Evolutionary conservation across 2,797 vertebrate species (phyloP), one percentile per base, ranked within the genome.

Genomic region (Scarus forsteni): DNA sequence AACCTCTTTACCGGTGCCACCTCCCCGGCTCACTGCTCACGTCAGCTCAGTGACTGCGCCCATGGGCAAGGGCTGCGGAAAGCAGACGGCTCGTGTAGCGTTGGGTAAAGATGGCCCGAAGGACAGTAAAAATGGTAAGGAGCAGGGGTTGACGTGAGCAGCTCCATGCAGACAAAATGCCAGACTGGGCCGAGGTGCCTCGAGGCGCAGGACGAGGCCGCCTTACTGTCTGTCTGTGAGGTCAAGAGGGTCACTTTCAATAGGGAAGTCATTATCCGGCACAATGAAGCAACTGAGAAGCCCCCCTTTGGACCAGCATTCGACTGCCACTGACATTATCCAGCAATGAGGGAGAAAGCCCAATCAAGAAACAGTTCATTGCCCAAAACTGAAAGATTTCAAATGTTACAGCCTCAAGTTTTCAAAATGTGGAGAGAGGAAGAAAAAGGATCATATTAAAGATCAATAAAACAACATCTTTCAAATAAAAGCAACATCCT

Each of bases 261-360:
- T 86, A 91, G 83, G 84, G 89, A 88, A 89, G 89, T 88, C 88
- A 93, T 93, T 93, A 92, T 92, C 58, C 35, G 19, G 64, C 78
- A 92, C 89, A 91, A 92, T 88, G 85, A 88, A 68, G 86, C 80
- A 81, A 90, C 83, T 85, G 83, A 92, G 78, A 14, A 38, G 66
- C 64, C 34, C 70, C 77, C 55, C 40, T 11, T 34, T 11, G 64
- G 66, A 63, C 57, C 70, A 42, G 56, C 53, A 45, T 61, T 66
- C 60, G 73, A 67, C 51, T 19, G 50, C 55, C 67, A 60, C 48
- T 83, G 83, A 84, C 67, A 77, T 75, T 69, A 80, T 75, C 52
- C 42, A 66, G 60, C 63, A 56, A 55, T 80, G 51, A 76, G 59
- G 19, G 77, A 62, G 55, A 68, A 70, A 40, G 49, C 78, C 36